Percentiles rank a stretch among this genome's conserved stretches.
These are phyloP conservation scores for Zaprionus nigranus DNA, from an alignment of 1,140 invertebrate species.

Conservation along the genomic window DNA sequence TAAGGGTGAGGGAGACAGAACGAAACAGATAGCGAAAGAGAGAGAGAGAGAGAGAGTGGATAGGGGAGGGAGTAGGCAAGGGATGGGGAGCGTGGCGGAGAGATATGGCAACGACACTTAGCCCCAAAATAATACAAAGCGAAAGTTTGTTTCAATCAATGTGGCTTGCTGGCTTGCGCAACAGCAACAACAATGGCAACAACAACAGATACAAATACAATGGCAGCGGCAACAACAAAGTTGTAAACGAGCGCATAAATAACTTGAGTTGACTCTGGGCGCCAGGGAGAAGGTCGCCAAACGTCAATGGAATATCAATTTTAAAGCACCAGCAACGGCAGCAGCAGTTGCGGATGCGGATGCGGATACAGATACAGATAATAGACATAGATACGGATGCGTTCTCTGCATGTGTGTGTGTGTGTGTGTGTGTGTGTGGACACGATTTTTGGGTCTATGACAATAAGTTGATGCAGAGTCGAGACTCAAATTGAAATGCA, in stretches of 20 bases:
- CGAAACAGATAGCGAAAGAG: not conserved
- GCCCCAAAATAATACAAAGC: slow-evolving; percentile 49
- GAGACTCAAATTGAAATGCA: slow-evolving; percentile 67
- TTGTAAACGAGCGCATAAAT: slow-evolving; percentile 81
- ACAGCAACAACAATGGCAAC: slow-evolving; percentile 3
- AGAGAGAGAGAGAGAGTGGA: too few relatives aligned
- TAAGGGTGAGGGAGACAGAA: not conserved
- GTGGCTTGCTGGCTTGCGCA: slow-evolving; percentile 41
- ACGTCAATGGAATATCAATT: slow-evolving; percentile 81
- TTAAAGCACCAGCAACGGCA: slow-evolving; percentile 51
- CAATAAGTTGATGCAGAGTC: slow-evolving; percentile 64
- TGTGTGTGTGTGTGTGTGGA: slow-evolving; percentile 20
- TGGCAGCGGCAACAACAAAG: slow-evolving; percentile 49
- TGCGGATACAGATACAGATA: slow-evolving; percentile 59
- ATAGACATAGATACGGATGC: slow-evolving; percentile 53
- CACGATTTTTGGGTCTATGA: slow-evolving; percentile 58
- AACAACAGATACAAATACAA: slow-evolving; percentile 5
- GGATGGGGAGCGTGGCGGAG: not conserved
- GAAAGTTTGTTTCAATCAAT: slow-evolving; percentile 81
- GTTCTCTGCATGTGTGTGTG: slow-evolving; percentile 8
- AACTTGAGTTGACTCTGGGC: slow-evolving; percentile 57
- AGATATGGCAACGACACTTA: slow-evolving; percentile 44
- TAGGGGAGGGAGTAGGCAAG: not conserved
- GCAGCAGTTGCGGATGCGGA: slow-evolving; percentile 10
- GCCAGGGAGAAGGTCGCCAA: slow-evolving; percentile 54